Evolutionary conservation across 1,140 invertebrate species (phyloP).

Genomic region (Bombus fervidus): DNA sequence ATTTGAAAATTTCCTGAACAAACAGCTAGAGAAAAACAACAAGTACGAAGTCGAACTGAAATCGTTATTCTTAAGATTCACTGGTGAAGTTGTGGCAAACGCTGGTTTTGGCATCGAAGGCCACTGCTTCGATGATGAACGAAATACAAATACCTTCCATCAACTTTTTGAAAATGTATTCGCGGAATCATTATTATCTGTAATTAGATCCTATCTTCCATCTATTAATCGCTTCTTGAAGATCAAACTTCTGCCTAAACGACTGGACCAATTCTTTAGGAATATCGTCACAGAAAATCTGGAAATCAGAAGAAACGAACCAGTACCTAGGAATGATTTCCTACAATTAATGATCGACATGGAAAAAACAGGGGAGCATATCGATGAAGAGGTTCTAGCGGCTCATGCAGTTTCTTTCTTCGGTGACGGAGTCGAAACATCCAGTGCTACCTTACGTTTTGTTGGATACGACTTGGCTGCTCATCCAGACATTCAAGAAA

Average conservation of each 20-base stretch:
- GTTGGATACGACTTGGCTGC: conserved; percentile 32
- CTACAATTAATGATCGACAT: conserved; percentile 62
- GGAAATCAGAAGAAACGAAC: conserved; percentile 15
- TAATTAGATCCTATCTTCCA: conserved; percentile 21
- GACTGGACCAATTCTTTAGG: conserved; percentile 53
- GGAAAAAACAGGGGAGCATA: conserved; percentile 55
- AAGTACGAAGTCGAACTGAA: conserved; percentile 71
- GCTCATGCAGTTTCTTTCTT: conserved; percentile 60
- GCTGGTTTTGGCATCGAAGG: conserved; percentile 81
- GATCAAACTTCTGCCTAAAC: conserved; percentile 23
- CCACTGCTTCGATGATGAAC: conserved; percentile 52
- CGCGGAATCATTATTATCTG: background rate
- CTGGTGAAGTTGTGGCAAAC: conserved; percentile 81
- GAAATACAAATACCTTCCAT: conserved; percentile 24
- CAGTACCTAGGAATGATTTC: conserved; percentile 59
- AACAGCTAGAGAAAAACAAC: conserved; percentile 10
- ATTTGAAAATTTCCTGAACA: conserved; percentile 48
- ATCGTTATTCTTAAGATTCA: conserved; percentile 77
- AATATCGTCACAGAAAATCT: conserved; percentile 38
- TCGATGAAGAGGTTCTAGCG: conserved; percentile 1
- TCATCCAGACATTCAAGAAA: conserved; percentile 54
- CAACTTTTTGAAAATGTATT: conserved; percentile 63
- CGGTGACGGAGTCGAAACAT: conserved; percentile 59
- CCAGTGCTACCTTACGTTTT: conserved; percentile 23
- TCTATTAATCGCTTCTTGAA: background rate